Percentiles rank a stretch among this genome's conserved stretches.
Conservation (phyloP, 2,113 vertebrate species). For the Cyphomyrus discorhynchus region DNA sequence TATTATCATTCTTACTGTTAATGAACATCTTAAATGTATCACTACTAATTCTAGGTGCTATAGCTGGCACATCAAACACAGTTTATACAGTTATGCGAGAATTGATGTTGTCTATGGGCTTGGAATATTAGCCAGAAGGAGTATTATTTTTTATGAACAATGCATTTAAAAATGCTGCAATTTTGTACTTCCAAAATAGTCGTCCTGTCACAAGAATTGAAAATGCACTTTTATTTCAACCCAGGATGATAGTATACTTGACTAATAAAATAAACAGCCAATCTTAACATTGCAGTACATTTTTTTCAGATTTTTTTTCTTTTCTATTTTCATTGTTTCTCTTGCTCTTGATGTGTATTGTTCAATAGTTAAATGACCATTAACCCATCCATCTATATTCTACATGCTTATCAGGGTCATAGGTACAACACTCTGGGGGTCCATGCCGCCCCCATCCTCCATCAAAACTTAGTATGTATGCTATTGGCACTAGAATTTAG, state of each 20-base stretch:
- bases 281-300: neutral
- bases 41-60: neutral
- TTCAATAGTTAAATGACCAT: neutral
- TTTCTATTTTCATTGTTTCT: neutral
- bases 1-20: neutral
- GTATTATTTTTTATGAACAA: neutral
- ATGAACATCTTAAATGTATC: neutral
- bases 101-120: neutral
- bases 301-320: neutral
- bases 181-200: conserved; percentile 5
- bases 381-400: neutral
- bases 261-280: neutral
- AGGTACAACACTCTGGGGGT: neutral
- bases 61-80: neutral
- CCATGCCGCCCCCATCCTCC: neutral
- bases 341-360: neutral
- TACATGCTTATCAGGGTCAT: neutral
- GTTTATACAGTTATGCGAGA: neutral
- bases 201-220: neutral
- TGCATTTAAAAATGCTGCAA: neutral
- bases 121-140: neutral
- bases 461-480: neutral
- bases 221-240: conserved; percentile 13
- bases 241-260: neutral
- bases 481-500: neutral